Evolutionary conservation across 2,113 vertebrate species (phyloP).

Genomic region (Manacus vitellinus): DNA sequence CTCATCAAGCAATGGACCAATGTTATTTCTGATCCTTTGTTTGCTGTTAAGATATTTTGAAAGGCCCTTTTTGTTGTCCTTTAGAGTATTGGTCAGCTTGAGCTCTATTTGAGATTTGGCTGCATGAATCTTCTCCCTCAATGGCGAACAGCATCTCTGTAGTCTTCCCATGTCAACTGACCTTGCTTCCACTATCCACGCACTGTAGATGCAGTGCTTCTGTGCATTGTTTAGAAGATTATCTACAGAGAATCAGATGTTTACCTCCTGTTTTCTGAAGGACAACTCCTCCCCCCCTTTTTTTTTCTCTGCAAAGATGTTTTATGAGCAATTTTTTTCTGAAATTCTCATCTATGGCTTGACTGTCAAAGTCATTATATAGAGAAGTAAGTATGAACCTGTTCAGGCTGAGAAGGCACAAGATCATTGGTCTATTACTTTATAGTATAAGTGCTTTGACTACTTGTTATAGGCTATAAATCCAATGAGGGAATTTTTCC

Average conservation of each 20-base stretch:
- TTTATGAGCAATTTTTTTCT: background rate
- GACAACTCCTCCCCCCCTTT: rapidly evolving
- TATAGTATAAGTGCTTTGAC: background rate
- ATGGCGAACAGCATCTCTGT: background rate
- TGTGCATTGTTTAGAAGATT: background rate
- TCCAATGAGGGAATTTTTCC: no score
- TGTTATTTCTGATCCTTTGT: background rate
- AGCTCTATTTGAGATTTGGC: background rate
- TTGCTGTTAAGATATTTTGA: background rate
- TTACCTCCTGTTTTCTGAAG: background rate
- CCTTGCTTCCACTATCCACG: background rate
- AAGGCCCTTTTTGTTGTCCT: background rate
- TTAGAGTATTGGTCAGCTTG: background rate
- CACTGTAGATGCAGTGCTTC: background rate
- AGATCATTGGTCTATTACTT: background rate
- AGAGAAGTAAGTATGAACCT: background rate
- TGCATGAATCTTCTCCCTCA: background rate
- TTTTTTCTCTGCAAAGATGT: background rate
- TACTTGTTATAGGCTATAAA: background rate
- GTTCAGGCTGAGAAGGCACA: background rate
- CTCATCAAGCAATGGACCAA: background rate
- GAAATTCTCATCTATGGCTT: background rate
- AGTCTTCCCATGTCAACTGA: background rate
- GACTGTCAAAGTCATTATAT: background rate
- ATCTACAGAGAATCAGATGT: background rate